Evolutionary conservation across 2,113 vertebrate species (phyloP).

Genomic region (Diphyllodes magnificus): DNA sequence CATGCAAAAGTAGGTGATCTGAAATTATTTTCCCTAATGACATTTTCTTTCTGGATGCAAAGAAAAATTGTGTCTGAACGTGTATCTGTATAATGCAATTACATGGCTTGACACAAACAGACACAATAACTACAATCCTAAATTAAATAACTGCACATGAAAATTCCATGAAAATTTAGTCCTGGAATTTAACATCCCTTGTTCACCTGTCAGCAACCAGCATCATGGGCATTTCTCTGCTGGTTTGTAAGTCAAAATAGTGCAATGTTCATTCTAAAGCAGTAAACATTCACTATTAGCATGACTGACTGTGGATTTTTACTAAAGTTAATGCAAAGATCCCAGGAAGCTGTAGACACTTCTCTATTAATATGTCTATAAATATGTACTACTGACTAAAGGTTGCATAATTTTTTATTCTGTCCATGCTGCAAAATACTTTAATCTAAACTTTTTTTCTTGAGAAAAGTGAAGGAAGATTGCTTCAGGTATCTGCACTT

Average conservation of each 20-base stretch:
- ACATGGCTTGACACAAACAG: background rate
- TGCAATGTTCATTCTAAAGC: background rate
- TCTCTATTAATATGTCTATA: background rate
- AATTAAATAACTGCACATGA: background rate
- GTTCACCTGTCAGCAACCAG: background rate
- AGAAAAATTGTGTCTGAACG: background rate
- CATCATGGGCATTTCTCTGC: background rate
- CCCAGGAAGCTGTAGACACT: background rate
- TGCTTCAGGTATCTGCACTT: background rate
- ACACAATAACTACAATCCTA: background rate
- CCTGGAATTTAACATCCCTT: background rate
- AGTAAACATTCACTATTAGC: background rate
- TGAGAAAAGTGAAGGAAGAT: background rate
- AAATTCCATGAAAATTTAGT: background rate
- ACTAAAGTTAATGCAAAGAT: background rate
- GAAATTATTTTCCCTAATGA: background rate
- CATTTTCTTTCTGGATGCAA: constrained; percentile 17
- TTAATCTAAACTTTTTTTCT: background rate
- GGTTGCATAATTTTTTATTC: background rate
- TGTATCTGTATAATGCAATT: background rate
- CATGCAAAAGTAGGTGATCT: background rate
- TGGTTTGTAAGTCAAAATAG: background rate
- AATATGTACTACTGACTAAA: background rate
- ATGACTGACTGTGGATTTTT: background rate
- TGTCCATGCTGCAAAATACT: background rate